Base-by-base conservation (phyloP, 2,888 invertebrate genomes). In the Cephonodes hylas region DNA sequence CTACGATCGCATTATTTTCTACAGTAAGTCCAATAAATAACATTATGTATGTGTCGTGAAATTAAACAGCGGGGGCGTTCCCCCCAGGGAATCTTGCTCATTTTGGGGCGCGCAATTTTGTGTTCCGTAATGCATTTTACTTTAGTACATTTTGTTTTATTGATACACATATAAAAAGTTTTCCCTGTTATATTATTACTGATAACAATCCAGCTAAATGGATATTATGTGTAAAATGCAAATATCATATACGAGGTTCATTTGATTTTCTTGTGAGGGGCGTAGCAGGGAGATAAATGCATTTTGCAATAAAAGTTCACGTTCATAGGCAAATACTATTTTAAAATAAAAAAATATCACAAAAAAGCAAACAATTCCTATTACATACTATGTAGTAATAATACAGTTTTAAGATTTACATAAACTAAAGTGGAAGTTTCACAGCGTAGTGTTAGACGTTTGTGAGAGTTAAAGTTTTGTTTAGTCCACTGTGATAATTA, bases 81-180 rank as follows among this genome's bases (percentile, higher is more conserved):
- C 42, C 66, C 62, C 58, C 64, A 58, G 68, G 68, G 61, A 42
- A 61, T 62, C 66, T 42, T 25, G 38, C 69, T 77, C 79, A 81
- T 79, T 77, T 77, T 76, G 83, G 80, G 81, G 79, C 74, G 73
- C 72, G 75, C 73, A 77, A 75, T 78, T 80, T 77, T 79, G 81
- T 78, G 58, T 44, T 59, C 42, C 23, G 58, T 87, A 85, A 87
- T 87, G 88, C 83, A 84, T 79, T 85, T 82, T 77, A 77, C 78
- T 68, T 71, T 69, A 68, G 59, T 67, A 34, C 42, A 66, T 64
- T 73, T 67, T 73, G 66, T 73, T 73, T 72, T 64, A 64, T 64
- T 70, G 66, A 63, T 68, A 63, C 58, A 58, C 53, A 64, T 66
- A 65, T 60, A 63, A 53, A 53, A 66, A 42, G 58, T 61, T 66